Conservation (phyloP, 1,140 invertebrate genomes). For the Drosophila ficusphila region DNA sequence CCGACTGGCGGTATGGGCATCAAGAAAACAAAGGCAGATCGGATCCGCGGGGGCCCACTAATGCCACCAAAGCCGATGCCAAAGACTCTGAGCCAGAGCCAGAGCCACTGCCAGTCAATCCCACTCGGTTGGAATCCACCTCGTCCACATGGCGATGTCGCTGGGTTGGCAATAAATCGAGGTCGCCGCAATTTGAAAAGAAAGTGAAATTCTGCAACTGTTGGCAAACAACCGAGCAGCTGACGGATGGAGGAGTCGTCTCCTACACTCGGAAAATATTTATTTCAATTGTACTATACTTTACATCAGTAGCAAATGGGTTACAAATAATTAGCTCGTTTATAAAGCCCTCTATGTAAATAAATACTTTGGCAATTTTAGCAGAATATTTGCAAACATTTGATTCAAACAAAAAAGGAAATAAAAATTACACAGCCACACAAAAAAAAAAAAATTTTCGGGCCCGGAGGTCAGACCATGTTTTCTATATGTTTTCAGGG, state of each 20-base stretch:
- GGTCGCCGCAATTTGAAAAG: conserved; percentile 78
- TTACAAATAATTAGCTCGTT: no score
- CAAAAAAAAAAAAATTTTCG: no score
- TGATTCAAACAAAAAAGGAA: no score
- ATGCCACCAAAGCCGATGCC: neutral
- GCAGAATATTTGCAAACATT: no score
- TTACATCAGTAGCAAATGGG: no score
- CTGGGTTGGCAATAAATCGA: conserved; percentile 66
- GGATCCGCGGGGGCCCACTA: conserved; percentile 50
- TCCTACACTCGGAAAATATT: conserved; percentile 18
- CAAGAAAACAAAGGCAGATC: conserved; percentile 69
- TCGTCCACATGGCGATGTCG: conserved; percentile 45
- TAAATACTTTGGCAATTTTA: no score
- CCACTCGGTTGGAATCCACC: conserved; percentile 31
- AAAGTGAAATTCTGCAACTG: conserved; percentile 81
- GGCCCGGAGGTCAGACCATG: no score
- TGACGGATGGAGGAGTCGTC: conserved; percentile 53
- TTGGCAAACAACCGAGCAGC: conserved; percentile 55
- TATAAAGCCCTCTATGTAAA: no score
- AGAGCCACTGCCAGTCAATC: conserved; percentile 1
- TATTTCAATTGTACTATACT: no score
- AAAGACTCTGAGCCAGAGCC: neutral
- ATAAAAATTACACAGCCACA: no score
- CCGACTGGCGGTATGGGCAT: conserved; percentile 34
- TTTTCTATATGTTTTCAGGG: no score